Evolutionary conservation across 30 jellyfish, hydroid and myxozoan genomes (phyloP), one percentile per base, ranked within the genome.

Genomic region (Aurelia coerulea): DNA sequence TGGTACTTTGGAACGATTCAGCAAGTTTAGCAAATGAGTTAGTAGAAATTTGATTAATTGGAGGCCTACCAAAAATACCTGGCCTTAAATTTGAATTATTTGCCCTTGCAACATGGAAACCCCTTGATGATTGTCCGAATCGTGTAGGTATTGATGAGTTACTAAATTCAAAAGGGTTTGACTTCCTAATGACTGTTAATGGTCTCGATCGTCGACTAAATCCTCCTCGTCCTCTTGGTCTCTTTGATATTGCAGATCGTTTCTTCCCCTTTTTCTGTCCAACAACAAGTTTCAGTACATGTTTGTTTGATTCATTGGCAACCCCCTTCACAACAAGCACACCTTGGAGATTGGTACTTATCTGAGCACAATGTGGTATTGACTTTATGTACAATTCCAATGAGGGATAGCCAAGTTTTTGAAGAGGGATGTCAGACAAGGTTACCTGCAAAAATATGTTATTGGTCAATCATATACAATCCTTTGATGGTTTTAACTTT

Each of bases 211-310:
- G 50, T 33, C 87, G 50, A 19, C 49, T 19, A 33, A 37, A 23
- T 39, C 79, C 79, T 16, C 87, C 86, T 77, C 87, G 60, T 10
- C 80, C 73, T 60, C 78, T 72, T 9, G 89, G 46, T 37, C 46
- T 64, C 51, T 73, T 73, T 62, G 49, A 15, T 18, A 32, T 18
- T 7, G 72, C 71, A 12, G 80, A 41, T 52, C 58, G 64, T 58
- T 76, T 86, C 67, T 80, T 86, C 2, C 78, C 71, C 65, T 85
- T 86, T 58, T 79, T 91, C 76, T 92, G 98, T 1, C 98, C 98
- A 42, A 91, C 23, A 4, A 87, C 98, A 18, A 92, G 84, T 73
- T 76, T 92, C 49, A 85, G 87, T 74, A 92, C 75, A 39, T 86
- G 96, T 17, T 77, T 54, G 68, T 75, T 86, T 46, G 62, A 58